These are phyloP conservation scores for Reticulitermes speratus DNA, from an alignment of 1,140 invertebrate genomes.

Conservation along the genomic window DNA sequence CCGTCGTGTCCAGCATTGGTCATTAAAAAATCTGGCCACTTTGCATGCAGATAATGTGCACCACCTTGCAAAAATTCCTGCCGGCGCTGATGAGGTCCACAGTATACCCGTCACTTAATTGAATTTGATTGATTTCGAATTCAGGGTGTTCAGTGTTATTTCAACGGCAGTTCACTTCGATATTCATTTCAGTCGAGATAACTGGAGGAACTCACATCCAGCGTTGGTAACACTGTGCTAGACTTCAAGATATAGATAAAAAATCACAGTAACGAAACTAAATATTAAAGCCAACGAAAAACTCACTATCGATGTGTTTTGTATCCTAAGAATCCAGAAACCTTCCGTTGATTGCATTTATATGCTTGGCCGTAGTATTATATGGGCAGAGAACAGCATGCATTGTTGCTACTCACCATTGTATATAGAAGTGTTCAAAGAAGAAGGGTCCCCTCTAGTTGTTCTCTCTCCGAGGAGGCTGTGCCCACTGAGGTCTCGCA, in stretches of 20 bases:
- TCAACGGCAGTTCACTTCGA: no score
- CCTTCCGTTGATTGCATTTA: not conserved
- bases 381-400: not conserved
- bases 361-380: not conserved
- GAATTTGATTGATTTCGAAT: no score
- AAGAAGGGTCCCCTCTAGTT: slow-evolving; percentile 23
- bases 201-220: not conserved
- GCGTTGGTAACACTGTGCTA: not conserved
- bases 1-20: no score
- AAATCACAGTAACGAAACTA: not conserved
- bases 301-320: not conserved
- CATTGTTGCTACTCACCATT: slow-evolving; percentile 28
- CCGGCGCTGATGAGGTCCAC: no score
- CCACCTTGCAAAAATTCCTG: no score
- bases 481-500: slow-evolving; percentile 16
- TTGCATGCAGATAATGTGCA: no score
- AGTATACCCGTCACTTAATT: no score
- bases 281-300: not conserved
- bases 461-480: slow-evolving; percentile 27
- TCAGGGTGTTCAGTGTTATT: no score
- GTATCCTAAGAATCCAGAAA: not conserved
- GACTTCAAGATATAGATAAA: not conserved
- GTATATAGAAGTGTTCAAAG: slow-evolving; percentile 18
- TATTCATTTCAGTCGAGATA: no score
- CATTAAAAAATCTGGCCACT: no score